Evolutionary conservation across 2,888 invertebrate genomes (phyloP).

Genomic region (Chaitophorus viminalis): DNA sequence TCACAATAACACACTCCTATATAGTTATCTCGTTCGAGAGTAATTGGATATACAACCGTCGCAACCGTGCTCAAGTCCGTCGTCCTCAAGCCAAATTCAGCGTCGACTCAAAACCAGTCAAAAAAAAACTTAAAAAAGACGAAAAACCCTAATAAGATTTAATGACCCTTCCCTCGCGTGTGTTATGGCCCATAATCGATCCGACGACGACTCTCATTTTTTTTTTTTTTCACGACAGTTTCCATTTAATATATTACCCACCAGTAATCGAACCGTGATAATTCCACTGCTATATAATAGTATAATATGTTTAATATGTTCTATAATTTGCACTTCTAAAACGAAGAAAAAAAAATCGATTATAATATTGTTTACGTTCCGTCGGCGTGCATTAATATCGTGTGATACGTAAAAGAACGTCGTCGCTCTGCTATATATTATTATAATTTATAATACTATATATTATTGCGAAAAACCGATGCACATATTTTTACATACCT

Average conservation of each 20-base stretch:
- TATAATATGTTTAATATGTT: background rate
- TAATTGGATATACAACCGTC: conserved; percentile 27
- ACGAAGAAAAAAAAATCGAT: background rate
- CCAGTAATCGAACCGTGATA: background rate
- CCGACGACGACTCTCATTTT: background rate
- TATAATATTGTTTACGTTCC: background rate
- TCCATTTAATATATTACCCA: background rate
- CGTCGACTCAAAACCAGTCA: background rate
- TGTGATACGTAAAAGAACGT: background rate
- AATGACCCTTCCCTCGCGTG: background rate
- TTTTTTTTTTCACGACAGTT: too few species aligned
- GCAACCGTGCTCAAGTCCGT: background rate
- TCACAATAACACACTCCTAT: conserved; percentile 7
- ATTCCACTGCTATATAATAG: background rate
- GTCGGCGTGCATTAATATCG: background rate
- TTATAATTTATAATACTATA: background rate
- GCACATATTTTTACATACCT: background rate
- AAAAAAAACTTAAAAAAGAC: background rate
- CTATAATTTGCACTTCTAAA: background rate
- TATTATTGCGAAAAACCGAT: conserved; percentile 28
- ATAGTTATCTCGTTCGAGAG: background rate
- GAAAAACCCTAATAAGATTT: background rate
- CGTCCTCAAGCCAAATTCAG: background rate
- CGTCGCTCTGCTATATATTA: background rate
- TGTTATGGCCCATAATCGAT: background rate